Base-by-base conservation (phyloP, 2,113 vertebrate species). In the Corythoichthys haematopterus region DNA sequence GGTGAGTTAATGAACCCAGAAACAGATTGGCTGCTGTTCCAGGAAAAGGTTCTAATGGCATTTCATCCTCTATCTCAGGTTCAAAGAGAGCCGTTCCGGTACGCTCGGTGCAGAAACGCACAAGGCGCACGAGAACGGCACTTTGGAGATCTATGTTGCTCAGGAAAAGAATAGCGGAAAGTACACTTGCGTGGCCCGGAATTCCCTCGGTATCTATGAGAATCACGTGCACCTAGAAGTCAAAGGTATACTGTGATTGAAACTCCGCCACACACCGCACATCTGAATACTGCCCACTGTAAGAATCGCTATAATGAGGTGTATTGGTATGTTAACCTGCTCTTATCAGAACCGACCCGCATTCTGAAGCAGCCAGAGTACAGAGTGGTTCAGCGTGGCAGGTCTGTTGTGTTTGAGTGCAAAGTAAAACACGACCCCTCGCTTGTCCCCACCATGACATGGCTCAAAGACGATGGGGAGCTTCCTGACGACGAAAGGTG, bases 321-420 rank as follows among this genome's bases (percentile, higher is more conserved):
- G n/a, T 10, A 28, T 20, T 4, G 10, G 9, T 13, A 60, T 14
- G 3, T 28, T 2, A 47, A 57, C 58, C 6, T 14, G 12, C 37
- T 62, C 56, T 13, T 14, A 11, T 84, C 88, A 99, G 97, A 99
- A 76, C 94, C 96, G 28, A 98, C 96, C 0, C 91, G 94, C 60
- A 96, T 99, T 80, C 89, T 96, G 80, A 95, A 92, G 82, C 95
- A 95, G 67, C 95, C 95, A 0, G 91, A 95, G 82, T 93, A 95
- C 78, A 93, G 91, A 83, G 87, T 92, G 40, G 89, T 96, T 55
- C 93, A 96, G 88, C 93, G 92, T 75, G 92, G 93, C 35, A 80
- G 83, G 46, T 90, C 90, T 0, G 95, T 92, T 75, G 89, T 93
- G 63, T 98, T 99, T 86, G 94, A 96, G 80, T 99, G 97, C 84